Percentiles rank a stretch among this genome's conserved stretches.
These are phyloP conservation scores for Lophius piscatorius DNA, from an alignment of 2,113 vertebrate genomes.

Conservation along the genomic window DNA sequence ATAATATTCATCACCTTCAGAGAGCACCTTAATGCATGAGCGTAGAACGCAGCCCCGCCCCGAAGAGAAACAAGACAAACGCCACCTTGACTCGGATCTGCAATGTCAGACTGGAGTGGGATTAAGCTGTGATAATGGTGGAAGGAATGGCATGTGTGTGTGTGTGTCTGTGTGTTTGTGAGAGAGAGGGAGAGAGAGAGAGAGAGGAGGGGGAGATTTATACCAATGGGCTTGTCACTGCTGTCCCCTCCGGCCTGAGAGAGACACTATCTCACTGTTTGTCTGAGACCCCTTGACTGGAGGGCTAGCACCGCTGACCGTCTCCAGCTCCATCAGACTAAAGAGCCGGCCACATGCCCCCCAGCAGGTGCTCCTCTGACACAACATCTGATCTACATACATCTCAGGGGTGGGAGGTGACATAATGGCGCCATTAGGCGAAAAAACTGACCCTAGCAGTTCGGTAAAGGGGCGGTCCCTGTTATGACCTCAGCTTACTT, in stretches of 20 bases:
- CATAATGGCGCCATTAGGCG: constrained; percentile 37
- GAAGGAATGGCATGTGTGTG: neutral
- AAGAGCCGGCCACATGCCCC: constrained; percentile 25
- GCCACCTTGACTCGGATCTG: constrained; percentile 10
- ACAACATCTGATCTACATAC: constrained; percentile 20
- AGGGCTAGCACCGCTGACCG: constrained; percentile 7
- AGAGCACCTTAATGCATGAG: constrained; percentile 24
- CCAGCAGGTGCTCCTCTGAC: neutral
- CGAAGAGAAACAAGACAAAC: constrained; percentile 1
- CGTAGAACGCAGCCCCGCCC: constrained; percentile 10
- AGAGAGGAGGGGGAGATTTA: constrained; percentile 23
- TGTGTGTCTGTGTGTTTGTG: neutral
- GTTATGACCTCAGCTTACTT: constrained; percentile 25
- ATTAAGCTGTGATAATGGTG: constrained; percentile 9
- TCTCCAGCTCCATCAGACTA: constrained; percentile 31
- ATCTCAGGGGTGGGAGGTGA: constrained; percentile 43
- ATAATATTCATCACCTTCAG: neutral
- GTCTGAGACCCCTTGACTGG: constrained; percentile 46
- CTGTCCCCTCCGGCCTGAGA: constrained; percentile 29
- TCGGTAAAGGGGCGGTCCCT: constrained; percentile 2
- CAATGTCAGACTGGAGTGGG: constrained; percentile 8
- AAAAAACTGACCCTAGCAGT: constrained; percentile 12
- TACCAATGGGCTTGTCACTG: constrained; percentile 19
- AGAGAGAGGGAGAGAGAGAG: neutral
- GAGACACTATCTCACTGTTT: constrained; percentile 41